Conservation (phyloP, 2,797 vertebrate species). For the Acanthurus lineatus region DNA sequence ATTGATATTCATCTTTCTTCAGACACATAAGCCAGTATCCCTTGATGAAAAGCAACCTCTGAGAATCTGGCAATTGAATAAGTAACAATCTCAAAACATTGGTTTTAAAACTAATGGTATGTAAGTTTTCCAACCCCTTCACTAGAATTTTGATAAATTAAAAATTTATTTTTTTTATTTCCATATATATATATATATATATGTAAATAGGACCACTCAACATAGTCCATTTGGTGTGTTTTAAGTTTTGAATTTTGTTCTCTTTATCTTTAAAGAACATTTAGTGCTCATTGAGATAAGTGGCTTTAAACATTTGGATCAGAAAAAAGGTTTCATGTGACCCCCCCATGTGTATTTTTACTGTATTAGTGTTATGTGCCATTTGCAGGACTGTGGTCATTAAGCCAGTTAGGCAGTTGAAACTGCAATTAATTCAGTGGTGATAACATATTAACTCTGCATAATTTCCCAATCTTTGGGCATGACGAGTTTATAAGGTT, state of each 20-base stretch:
- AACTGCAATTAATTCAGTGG: slow-evolving; percentile 53
- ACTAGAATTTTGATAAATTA: too few relatives aligned
- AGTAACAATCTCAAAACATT: slow-evolving; percentile 4
- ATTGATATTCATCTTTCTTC: slow-evolving; percentile 28
- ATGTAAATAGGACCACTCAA: background rate
- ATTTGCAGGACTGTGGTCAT: slow-evolving; percentile 30
- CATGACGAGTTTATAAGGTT: slow-evolving; percentile 35
- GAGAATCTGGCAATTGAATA: slow-evolving; percentile 12
- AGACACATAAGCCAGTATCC: slow-evolving; percentile 26
- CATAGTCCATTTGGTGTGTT: slow-evolving; percentile 5
- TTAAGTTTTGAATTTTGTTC: slow-evolving; percentile 4
- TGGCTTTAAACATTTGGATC: slow-evolving; percentile 17
- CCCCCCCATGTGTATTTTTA: background rate
- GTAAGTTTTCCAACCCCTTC: background rate
- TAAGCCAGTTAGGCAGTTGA: slow-evolving; percentile 43
- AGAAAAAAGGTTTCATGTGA: slow-evolving; percentile 2
- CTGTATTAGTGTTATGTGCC: slow-evolving; percentile 10
- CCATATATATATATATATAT: background rate
- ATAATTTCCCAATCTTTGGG: slow-evolving; percentile 53
- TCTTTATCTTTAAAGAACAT: background rate
- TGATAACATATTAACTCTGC: slow-evolving; percentile 50
- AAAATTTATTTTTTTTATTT: too few relatives aligned
- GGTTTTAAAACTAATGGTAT: slow-evolving; percentile 13
- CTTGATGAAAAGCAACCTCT: slow-evolving; percentile 13
- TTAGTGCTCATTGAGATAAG: background rate